Percentiles rank a stretch among this genome's conserved stretches.
These are phyloP conservation scores for Psilanteris sp. DNA, from an alignment of 1,140 invertebrate species.

Conservation along the genomic window DNA sequence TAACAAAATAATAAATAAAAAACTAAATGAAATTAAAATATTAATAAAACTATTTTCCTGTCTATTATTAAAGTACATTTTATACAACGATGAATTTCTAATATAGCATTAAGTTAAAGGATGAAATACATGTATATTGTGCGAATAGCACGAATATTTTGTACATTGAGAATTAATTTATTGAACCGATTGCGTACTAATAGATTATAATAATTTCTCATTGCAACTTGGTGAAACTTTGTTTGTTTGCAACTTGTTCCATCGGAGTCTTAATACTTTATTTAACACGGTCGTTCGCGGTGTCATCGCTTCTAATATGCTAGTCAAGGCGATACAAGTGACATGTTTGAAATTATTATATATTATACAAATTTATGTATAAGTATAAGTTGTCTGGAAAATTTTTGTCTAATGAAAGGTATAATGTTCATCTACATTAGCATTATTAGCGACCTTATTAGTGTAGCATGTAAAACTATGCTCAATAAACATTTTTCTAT, in stretches of 20 bases:
- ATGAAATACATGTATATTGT: conserved; percentile 38
- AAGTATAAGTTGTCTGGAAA: conserved; percentile 49
- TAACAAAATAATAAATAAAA: conserved; percentile 9
- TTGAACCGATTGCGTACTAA: conserved; percentile 14
- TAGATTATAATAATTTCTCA: conserved; percentile 18
- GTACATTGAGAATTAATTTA: conserved; percentile 57
- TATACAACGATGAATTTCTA: conserved; percentile 43
- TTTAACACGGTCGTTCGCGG: conserved; percentile 64
- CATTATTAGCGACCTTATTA: conserved; percentile 67
- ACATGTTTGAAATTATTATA: conserved; percentile 67
- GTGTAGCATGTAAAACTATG: conserved; percentile 76
- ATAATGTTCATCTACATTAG: conserved; percentile 68
- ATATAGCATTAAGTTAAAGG: conserved; percentile 32
- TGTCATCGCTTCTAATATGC: conserved; percentile 74
- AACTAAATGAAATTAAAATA: conserved; percentile 3
- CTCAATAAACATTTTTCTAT: conserved; percentile 79
- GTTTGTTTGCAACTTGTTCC: conserved; percentile 6
- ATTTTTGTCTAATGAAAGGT: conserved; percentile 55
- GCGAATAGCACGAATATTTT: conserved; percentile 15
- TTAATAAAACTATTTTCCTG: conserved; percentile 31
- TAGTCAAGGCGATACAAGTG: conserved; percentile 74
- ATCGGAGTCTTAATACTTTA: conserved; percentile 2
- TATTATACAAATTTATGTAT: conserved; percentile 54
- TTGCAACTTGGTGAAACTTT: conserved; percentile 1
- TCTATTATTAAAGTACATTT: conserved; percentile 36